Evolutionary conservation across 2,888 invertebrate genomes (phyloP).

Genomic region (Meandrusa payeni): DNA sequence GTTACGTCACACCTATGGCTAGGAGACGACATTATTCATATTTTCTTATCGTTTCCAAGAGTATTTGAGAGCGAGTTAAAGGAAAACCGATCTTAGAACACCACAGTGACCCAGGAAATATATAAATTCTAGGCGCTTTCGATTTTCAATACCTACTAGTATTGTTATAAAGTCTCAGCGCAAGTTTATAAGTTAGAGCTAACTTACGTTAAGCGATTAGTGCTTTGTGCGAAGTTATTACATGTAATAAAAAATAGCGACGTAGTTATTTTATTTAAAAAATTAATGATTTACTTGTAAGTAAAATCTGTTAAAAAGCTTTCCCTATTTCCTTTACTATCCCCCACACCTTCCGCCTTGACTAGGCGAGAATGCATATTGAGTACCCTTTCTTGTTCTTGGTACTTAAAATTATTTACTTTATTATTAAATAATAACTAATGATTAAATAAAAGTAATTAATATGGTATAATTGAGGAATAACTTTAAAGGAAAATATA

Average conservation of each 20-base stretch:
- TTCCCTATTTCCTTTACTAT: too few relatives aligned
- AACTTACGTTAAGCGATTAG: slow-evolving; percentile 18
- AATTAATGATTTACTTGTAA: too few relatives aligned
- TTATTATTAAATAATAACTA: too few relatives aligned
- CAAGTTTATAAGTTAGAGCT: slow-evolving; percentile 11
- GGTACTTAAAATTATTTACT: too few relatives aligned
- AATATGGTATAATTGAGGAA: too few relatives aligned
- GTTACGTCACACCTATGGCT: slow-evolving; percentile 71
- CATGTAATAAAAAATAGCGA: slow-evolving; percentile 4
- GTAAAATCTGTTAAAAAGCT: too few relatives aligned
- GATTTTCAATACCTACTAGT: slow-evolving; percentile 40
- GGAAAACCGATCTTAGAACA: slow-evolving; percentile 42
- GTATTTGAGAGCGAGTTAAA: slow-evolving; percentile 31
- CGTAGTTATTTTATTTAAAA: too few relatives aligned
- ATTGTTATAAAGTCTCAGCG: slow-evolving; percentile 35
- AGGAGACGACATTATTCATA: slow-evolving; percentile 54
- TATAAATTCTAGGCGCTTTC: slow-evolving; percentile 36
- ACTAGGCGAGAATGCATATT: too few relatives aligned
- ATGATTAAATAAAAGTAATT: too few relatives aligned
- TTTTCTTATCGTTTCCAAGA: slow-evolving; percentile 50
- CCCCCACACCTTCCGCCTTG: too few relatives aligned
- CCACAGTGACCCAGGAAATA: slow-evolving; percentile 28
- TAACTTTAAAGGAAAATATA: too few relatives aligned
- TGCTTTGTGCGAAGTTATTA: slow-evolving; percentile 20
- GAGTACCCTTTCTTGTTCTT: too few relatives aligned